A percentile compares a stretch with the other conserved stretches of the same genome.
Evolutionary conservation across 2,888 invertebrate genomes (phyloP).

Genomic region (Ophioninae sp.): DNA sequence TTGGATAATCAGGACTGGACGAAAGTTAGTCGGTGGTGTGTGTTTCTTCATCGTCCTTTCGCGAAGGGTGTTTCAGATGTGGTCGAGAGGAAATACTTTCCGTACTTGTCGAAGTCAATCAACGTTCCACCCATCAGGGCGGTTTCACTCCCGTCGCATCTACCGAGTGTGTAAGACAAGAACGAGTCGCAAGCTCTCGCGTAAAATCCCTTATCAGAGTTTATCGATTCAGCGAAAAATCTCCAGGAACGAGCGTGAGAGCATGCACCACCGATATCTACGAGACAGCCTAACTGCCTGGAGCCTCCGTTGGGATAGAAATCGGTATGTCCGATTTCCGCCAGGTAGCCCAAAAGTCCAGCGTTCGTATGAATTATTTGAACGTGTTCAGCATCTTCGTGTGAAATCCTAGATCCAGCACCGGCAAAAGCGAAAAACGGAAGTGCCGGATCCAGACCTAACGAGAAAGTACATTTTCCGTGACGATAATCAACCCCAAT

Average conservation of each 20-base stretch:
- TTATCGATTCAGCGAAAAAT: conserved; percentile 76
- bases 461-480: conserved; percentile 1
- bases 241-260: conserved; percentile 73
- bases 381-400: conserved; percentile 76
- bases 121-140: conserved; percentile 66
- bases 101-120: conserved; percentile 41
- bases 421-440: conserved; percentile 73
- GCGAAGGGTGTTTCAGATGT: conserved; percentile 67
- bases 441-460: conserved; percentile 79
- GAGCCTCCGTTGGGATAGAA: conserved; percentile 80
- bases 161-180: conserved; percentile 31
- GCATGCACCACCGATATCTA: conserved; percentile 70
- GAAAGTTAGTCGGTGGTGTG: background rate
- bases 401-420: conserved; percentile 72
- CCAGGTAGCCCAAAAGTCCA: conserved; percentile 74
- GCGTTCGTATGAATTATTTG: conserved; percentile 79
- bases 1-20: too few species aligned
- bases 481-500: background rate
- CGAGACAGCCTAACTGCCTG: conserved; percentile 73
- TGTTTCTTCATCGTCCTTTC: conserved; percentile 56
- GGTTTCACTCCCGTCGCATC: conserved; percentile 40
- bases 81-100: conserved; percentile 70
- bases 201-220: conserved; percentile 63
- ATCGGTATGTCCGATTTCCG: conserved; percentile 77
- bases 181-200: conserved; percentile 60